Base-by-base conservation (phyloP, 2,113 vertebrate species). In the Phyllostomus hastatus region DNA sequence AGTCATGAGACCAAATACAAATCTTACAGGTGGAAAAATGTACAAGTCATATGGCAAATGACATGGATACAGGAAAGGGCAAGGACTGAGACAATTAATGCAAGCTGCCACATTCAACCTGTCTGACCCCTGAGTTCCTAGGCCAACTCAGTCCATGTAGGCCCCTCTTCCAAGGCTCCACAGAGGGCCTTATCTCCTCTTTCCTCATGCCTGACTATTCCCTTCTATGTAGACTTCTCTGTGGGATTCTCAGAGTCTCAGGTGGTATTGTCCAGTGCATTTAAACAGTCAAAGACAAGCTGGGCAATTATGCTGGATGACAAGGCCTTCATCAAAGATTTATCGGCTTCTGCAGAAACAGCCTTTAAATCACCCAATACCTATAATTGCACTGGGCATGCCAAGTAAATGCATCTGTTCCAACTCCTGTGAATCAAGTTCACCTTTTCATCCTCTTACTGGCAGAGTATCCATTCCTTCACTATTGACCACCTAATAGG, bases 291-390 rank as follows among this genome's bases (percentile, higher is more conserved):
- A 82, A 87, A 66, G 66, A 38, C 26, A 81, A 92, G 67, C 28
- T 54, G 33, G 50, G 31, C 20, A 35, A 82, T 72, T 82, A 38
- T 59, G 59, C 33, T 78, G 54, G 46, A 86, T 59, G 69, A 78
- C n/a, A 82, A 90, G 48, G 24, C 50, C 48, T 83, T 78, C 35
- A 59, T 59, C 80, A 83, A 87, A 80, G 91, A 92, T 92, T 50
- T 96, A 79, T 83, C 46, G 76, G 85, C 54, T 84, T 10, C 70
- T 24, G 81, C 38, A 52, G 54, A 85, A 91, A 78, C n/a, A 85
- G 84, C 22, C 54, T 75, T 83, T 88, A 94, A 88, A 84, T 95
- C 78, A 84, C 35, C 61, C 31, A 64, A 91, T 72, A 80, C 79
- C 67, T 73, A n/a, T 83, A 87, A 79, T 92, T 79, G 64, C 10